A percentile compares a stretch with the other conserved stretches of the same genome.
phyloP scores from a whole-genome alignment of 2,888 invertebrate species.

The Drosophila merina region DNA sequence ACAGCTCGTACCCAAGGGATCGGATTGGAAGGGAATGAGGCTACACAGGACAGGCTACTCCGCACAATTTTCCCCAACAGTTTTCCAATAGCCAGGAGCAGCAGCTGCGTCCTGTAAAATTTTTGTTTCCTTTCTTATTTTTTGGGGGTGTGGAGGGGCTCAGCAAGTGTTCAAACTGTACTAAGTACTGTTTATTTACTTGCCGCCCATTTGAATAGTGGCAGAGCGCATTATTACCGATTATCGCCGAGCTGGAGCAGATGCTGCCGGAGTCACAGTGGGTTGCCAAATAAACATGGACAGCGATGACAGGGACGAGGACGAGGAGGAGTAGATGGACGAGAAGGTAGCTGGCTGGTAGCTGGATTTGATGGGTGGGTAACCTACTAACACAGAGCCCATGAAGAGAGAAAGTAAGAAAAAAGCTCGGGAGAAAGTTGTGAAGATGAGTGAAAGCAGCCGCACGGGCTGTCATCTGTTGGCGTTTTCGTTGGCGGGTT shows the following conservation, averaged over 20 bases:
- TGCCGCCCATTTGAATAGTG: slow-evolving; percentile 65
- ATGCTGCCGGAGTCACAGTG: slow-evolving; percentile 55
- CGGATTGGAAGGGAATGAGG: neutral
- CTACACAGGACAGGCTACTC: neutral
- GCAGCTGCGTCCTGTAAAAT: slow-evolving; percentile 40
- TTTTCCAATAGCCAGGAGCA: neutral
- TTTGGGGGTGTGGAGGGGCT: slow-evolving; percentile 4
- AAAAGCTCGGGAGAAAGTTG: slow-evolving; percentile 54
- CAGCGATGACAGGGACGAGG: slow-evolving; percentile 28
- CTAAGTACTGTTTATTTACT: slow-evolving; percentile 62
- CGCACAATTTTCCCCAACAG: neutral
- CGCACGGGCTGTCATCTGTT: slow-evolving; percentile 75
- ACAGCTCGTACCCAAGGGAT: slow-evolving; percentile 11
- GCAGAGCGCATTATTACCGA: slow-evolving; percentile 70
- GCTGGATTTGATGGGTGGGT: slow-evolving; percentile 17
- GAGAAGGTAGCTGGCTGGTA: slow-evolving; percentile 2
- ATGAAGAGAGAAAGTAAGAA: slow-evolving; percentile 33
- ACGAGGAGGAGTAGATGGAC: neutral
- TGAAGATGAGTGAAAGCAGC: slow-evolving; percentile 66
- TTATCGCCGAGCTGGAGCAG: slow-evolving; percentile 71
- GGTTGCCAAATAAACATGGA: slow-evolving; percentile 41
- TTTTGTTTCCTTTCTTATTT: slow-evolving; percentile 1
- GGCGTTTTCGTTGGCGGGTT: slow-evolving; percentile 61
- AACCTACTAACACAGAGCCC: slow-evolving; percentile 62
- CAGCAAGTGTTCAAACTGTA: slow-evolving; percentile 44